Evolutionary conservation across 2,888 invertebrate species (phyloP), one percentile per base, ranked within the genome.

Genomic region (Thereva unica): DNA sequence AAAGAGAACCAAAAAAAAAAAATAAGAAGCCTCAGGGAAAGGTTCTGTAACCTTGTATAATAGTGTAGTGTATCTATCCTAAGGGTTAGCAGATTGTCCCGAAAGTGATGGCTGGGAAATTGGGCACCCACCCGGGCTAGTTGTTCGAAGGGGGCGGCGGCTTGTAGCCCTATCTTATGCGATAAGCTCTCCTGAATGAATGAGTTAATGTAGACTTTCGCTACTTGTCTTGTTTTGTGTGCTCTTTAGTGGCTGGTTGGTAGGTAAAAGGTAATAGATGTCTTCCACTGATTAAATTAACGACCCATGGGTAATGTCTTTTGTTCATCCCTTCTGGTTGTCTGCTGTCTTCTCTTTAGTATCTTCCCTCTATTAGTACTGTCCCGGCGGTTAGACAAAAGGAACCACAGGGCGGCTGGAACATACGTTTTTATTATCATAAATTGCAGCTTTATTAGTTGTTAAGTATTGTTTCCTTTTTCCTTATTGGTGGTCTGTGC

Each of bases 261-360:
- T 34, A 38, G 7, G 12, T 54, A 47, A 56, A 50, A 57, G 66
- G 57, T 57, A 66, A 66, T 66, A 66, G 66, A 66, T 66, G 66
- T 57, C 57, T 66, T 59, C 57, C 49, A 50, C 57, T 66, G 66
- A 66, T 66, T 52, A 66, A 66, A 66, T 66, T 66, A 66, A 66
- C 66, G 66, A 59, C 50, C 66, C 66, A 50, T 66, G 66, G 59
- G 66, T 66, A 66, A 59, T 66, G 66, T 66, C 52, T 41, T 47
- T 41, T 49, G 63, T 7, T 2, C 38, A 3, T 35, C 53, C 23
- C 10, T 37, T 10, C 10, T 38, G 9, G 9, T 9, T 12, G 34
- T 23, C 23, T 23, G 23, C 23, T 23, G 23, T 23, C 23, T 23
- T 23, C 23, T 23, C 23, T 23, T 23, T 23, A 23, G 23, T 23